phyloP scores from a whole-genome alignment of 2,888 invertebrate genomes.

The Incurvaria masculella region DNA sequence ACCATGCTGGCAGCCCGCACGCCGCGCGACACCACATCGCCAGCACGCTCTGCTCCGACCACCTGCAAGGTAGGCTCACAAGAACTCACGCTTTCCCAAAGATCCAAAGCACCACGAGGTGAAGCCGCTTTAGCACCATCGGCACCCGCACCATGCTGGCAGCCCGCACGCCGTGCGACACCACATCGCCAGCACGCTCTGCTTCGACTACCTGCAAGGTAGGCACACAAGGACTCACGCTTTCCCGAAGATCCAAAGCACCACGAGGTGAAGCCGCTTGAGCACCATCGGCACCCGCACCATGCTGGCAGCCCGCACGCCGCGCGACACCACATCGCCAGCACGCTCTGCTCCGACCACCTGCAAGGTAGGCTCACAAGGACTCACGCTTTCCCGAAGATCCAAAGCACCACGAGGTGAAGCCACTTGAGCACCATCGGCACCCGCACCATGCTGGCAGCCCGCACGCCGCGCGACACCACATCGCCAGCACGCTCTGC shows the following conservation, averaged over 20 bases:
- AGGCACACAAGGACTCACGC: conserved; percentile 70
- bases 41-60: conserved; percentile 42
- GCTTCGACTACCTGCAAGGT: conserved; percentile 45
- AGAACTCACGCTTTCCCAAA: conserved; percentile 64
- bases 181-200: conserved; percentile 45
- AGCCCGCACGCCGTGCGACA: conserved; percentile 24
- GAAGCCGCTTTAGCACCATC: conserved; percentile 25
- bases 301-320: conserved; percentile 25
- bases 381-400: conserved; percentile 65
- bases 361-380: conserved; percentile 60
- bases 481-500: conserved; percentile 44
- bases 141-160: conserved; percentile 45
- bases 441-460: conserved; percentile 38
- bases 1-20: conserved; percentile 30
- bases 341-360: conserved; percentile 42
- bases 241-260: conserved; percentile 61
- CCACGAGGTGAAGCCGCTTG: conserved; percentile 51
- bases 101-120: conserved; percentile 66
- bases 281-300: conserved; percentile 31
- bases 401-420: conserved; percentile 62
- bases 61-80: conserved; percentile 52
- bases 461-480: conserved; percentile 22
- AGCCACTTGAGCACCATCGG: conserved; percentile 26
- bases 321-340: conserved; percentile 39
- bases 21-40: conserved; percentile 36